Evolutionary conservation across 2,797 vertebrate species (phyloP).

Genomic region (Poecile montanus): DNA sequence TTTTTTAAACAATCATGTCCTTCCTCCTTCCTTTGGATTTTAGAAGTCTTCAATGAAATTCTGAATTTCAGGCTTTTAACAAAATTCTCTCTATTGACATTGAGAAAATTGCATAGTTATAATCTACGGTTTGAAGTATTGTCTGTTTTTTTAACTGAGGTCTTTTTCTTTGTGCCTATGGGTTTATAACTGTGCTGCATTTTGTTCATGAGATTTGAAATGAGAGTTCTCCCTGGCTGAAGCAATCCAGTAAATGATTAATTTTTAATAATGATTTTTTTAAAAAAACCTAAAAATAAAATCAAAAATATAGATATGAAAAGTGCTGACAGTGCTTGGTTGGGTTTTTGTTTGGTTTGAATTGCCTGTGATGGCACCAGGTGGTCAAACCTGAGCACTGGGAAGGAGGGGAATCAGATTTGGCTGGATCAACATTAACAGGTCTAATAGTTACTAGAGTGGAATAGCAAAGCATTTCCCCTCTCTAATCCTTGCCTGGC

Average conservation of each 20-base stretch:
- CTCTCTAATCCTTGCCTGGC: not conserved
- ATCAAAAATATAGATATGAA: slow-evolving; percentile 51
- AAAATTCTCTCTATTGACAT: slow-evolving; percentile 34
- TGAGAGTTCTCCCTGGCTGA: slow-evolving; percentile 2
- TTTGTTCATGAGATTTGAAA: slow-evolving; percentile 2
- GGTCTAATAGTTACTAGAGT: not conserved
- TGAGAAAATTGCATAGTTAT: slow-evolving; percentile 59
- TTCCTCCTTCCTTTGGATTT: slow-evolving; percentile 27
- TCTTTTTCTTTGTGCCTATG: slow-evolving; percentile 9
- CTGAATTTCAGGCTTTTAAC: not conserved
- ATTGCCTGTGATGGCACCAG: not conserved
- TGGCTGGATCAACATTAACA: not conserved
- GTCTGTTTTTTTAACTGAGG: not conserved
- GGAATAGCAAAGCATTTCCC: not conserved
- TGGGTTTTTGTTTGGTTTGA: not conserved
- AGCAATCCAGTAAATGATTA: slow-evolving; percentile 27
- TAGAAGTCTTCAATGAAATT: slow-evolving; percentile 5
- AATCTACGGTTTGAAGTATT: slow-evolving; percentile 57
- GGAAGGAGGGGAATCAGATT: not conserved
- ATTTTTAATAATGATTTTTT: slow-evolving; percentile 64
- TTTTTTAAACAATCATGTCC: not conserved
- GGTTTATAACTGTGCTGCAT: slow-evolving; percentile 38
- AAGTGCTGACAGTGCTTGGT: not conserved
- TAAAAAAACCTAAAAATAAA: slow-evolving; percentile 55
- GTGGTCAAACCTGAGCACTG: not conserved